Percentiles rank a stretch among this genome's conserved stretches.
These are phyloP conservation scores for Heliconius aoede DNA, from an alignment of 2,888 invertebrate species.

Conservation along the genomic window DNA sequence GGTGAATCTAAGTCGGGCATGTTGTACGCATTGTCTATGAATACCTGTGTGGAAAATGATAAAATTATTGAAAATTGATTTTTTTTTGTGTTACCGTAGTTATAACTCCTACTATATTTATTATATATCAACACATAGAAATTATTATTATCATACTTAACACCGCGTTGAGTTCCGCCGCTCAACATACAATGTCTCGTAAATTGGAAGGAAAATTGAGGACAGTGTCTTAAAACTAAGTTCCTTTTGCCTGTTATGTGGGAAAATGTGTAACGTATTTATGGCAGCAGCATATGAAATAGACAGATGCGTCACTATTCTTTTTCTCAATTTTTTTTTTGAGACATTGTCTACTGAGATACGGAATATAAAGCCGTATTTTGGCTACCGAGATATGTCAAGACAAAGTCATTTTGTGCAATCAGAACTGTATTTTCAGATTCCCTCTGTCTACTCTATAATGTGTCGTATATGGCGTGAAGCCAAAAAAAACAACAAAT, in stretches of 20 bases:
- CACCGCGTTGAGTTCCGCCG: background rate
- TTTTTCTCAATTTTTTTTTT: too few relatives aligned
- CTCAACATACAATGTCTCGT: background rate
- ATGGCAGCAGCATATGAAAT: too few relatives aligned
- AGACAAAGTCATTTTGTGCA: too few relatives aligned
- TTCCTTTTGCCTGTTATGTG: background rate
- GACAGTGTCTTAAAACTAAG: background rate
- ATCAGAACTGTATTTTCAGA: background rate
- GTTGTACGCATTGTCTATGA: conserved; percentile 86
- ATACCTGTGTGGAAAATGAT: conserved; percentile 73
- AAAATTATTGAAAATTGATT: background rate
- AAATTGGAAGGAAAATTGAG: background rate
- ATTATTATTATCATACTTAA: background rate
- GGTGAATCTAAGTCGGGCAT: conserved; percentile 86
- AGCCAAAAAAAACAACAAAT: background rate
- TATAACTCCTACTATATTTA: too few relatives aligned
- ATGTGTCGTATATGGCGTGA: background rate
- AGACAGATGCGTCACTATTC: too few relatives aligned
- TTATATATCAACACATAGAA: too few relatives aligned
- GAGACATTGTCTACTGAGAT: too few relatives aligned
- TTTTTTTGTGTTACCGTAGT: background rate
- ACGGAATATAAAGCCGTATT: too few relatives aligned
- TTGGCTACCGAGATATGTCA: too few relatives aligned
- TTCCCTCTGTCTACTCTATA: background rate
- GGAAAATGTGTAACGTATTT: too few relatives aligned